These are phyloP conservation scores for Python bivittatus DNA, from an alignment of 2,113 vertebrate species.

Conservation along the genomic window DNA sequence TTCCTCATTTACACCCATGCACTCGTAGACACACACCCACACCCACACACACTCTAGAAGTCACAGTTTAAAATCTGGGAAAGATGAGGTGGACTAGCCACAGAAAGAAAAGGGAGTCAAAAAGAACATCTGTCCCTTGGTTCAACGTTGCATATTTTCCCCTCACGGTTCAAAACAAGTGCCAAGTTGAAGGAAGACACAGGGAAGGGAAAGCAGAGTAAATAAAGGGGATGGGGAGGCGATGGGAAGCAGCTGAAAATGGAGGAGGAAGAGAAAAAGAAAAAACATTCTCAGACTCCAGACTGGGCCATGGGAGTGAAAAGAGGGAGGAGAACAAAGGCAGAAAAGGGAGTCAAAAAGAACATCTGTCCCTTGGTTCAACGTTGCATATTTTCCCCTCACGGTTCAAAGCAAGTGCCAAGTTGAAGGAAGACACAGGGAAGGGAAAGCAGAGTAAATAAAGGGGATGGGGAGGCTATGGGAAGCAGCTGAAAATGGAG, in stretches of 20 bases:
- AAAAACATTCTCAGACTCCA: background rate
- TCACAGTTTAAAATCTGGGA: conserved; percentile 32
- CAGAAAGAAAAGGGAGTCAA: background rate
- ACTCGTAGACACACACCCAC: background rate
- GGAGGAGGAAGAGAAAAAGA: background rate
- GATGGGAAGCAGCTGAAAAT: background rate
- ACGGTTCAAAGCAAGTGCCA: conserved; percentile 10
- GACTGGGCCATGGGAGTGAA: background rate
- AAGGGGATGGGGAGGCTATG: too few relatives aligned
- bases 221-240: too few relatives aligned
- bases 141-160: conserved; percentile 21
- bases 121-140: background rate
- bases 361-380: background rate
- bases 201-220: background rate
- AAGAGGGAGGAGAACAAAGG: background rate
- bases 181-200: conserved; percentile 14
- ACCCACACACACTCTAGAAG: background rate
- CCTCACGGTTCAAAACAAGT: background rate
- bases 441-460: background rate
- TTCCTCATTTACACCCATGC: background rate
- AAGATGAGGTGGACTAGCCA: conserved; percentile 1
- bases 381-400: conserved; percentile 15
- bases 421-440: conserved; percentile 1
- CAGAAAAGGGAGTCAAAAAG: too few relatives aligned
- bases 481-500: background rate